Evolutionary conservation across 2,113 vertebrate species (phyloP), one percentile per base, ranked within the genome.

Genomic region (Eonycteris spelaea): DNA sequence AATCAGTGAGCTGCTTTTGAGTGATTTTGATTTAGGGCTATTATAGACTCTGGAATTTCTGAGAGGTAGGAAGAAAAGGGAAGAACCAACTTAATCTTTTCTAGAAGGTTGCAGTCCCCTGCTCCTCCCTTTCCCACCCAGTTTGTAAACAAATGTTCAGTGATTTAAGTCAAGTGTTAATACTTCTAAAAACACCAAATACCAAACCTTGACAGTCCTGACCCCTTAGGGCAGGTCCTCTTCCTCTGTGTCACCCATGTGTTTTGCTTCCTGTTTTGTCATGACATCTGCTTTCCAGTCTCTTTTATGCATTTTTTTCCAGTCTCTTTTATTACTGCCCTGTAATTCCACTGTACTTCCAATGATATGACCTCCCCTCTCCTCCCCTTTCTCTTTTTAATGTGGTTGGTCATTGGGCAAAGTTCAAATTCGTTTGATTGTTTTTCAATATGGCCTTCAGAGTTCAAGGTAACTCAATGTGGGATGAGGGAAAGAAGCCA

Each of bases 381-480:
- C 48, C 30, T 22, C 40, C 48, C 40, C 16, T 4, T 9, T 40
- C 22, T 30, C 16, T 30, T 85, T 91, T 61, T 51, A 51, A 65
- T 57, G 24, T 61, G 53, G 18, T 91, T 73, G 45, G 68, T 75
- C 55, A 38, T 59, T 92, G 67, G 68, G 78, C 78, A 92, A 80
- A 82, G 48, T 78, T 75, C 6, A 5, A 22, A 79, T 53, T 45
- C 3, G 3, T 96, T 53, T 84, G 87, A 87, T 96, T 85, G 84
- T 30, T 97, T 97, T 92, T 95, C 79, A 95, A 0, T n/a, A 55
- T 92, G 93, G 15, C 13, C 28, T 82, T 83, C 24, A 48, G 38
- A 65, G 45, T 63, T 40, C 65, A 70, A 85, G 63, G 40, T 48
- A 90, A 51, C 24, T 95, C 83, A 89, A 1, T 71, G 70, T 38